phyloP scores from a whole-genome alignment of 2,113 vertebrate genomes.

The Leuciscus idus region DNA sequence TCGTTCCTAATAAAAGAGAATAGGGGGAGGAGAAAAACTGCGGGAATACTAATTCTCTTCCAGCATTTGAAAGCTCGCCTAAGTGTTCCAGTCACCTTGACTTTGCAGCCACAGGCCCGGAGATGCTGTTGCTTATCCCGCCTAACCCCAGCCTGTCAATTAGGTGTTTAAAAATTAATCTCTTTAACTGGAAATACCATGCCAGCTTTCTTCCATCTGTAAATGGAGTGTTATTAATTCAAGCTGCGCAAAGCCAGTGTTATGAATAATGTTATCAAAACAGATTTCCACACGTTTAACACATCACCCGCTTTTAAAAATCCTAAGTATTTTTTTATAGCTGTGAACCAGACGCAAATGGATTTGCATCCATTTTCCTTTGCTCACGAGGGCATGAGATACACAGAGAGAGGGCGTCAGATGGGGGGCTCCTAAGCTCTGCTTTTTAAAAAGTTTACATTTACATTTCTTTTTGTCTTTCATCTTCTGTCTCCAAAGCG shows the following conservation, averaged over 20 bases:
- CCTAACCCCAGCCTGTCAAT: slow-evolving; percentile 81
- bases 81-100: slow-evolving; percentile 83
- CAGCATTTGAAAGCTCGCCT: slow-evolving; percentile 71
- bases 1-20: slow-evolving; percentile 83
- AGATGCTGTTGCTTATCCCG: slow-evolving; percentile 80
- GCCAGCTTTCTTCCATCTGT: slow-evolving; percentile 80
- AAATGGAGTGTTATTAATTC: slow-evolving; percentile 86
- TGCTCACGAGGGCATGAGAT: slow-evolving; percentile 32
- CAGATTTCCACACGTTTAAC: slow-evolving; percentile 83
- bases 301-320: slow-evolving; percentile 74
- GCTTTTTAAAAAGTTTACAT: slow-evolving; percentile 73
- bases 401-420: slow-evolving; percentile 44
- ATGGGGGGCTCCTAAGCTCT: slow-evolving; percentile 68
- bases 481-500: slow-evolving; percentile 71
- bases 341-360: slow-evolving; percentile 78
- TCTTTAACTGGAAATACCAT: slow-evolving; percentile 84
- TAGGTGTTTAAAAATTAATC: slow-evolving; percentile 87
- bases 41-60: slow-evolving; percentile 77
- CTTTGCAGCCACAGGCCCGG: slow-evolving; percentile 76
- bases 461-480: slow-evolving; percentile 73
- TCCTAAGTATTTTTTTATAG: slow-evolving; percentile 80
- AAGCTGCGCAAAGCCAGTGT: slow-evolving; percentile 77
- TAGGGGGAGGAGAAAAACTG: slow-evolving; percentile 73
- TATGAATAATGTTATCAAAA: slow-evolving; percentile 86
- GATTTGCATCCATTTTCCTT: slow-evolving; percentile 77